Evolutionary conservation across 2,888 invertebrate genomes (phyloP).

Genomic region (Poecilobothrus nobilitatus): DNA sequence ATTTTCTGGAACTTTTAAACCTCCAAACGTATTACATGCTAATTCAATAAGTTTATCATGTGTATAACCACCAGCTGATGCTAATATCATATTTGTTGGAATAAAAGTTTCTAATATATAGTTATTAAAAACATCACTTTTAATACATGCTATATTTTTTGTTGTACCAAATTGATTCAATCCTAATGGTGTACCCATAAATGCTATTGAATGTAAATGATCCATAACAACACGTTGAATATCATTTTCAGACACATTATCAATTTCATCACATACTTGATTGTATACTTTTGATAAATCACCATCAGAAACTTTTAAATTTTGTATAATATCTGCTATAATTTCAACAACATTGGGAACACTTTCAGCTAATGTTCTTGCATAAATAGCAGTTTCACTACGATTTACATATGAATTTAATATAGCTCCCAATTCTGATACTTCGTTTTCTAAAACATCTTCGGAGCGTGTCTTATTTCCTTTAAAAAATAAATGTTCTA

Average conservation of each 20-base stretch:
- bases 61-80: constrained; percentile 85
- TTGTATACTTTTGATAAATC: constrained; percentile 93
- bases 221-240: constrained; percentile 97
- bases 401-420: constrained; percentile 94
- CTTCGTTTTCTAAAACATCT: constrained; percentile 81
- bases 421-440: constrained; percentile 95
- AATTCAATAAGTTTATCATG: constrained; percentile 72
- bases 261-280: constrained; percentile 90
- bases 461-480: background rate
- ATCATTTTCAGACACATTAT: constrained; percentile 84
- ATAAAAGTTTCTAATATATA: constrained; percentile 72
- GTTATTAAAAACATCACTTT: constrained; percentile 63
- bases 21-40: constrained; percentile 67
- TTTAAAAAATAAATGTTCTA: constrained; percentile 93
- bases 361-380: constrained; percentile 85
- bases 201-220: constrained; percentile 85
- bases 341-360: constrained; percentile 85
- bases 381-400: constrained; percentile 97
- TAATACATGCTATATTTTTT: constrained; percentile 71
- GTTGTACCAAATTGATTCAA: constrained; percentile 89
- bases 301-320: constrained; percentile 74
- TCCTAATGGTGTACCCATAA: constrained; percentile 83
- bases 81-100: constrained; percentile 83
- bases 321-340: constrained; percentile 86
- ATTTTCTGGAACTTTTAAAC: constrained; percentile 46